Evolutionary conservation across 2,797 vertebrate species (phyloP).

Genomic region (Rhabdomys pumilio): DNA sequence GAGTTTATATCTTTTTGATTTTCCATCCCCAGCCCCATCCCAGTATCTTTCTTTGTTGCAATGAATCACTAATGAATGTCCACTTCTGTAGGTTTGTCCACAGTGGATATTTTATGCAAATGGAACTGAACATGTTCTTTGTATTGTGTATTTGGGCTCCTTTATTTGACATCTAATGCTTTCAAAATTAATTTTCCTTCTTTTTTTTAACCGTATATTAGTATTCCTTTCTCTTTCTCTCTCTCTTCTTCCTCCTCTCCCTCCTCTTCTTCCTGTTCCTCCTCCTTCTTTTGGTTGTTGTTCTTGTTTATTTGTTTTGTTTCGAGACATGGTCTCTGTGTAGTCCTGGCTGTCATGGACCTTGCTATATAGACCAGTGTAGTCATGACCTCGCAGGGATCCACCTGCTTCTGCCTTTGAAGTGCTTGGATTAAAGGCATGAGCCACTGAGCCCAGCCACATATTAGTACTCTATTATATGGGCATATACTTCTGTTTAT

Average conservation of each 20-base stretch:
- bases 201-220: neutral
- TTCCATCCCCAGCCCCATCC: neutral
- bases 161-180: neutral
- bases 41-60: neutral
- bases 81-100: neutral
- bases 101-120: slow-evolving; percentile 5
- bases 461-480: neutral
- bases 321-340: neutral
- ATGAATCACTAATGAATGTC: neutral
- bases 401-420: neutral
- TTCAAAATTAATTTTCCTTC: neutral
- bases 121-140: neutral
- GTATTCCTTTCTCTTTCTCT: neutral
- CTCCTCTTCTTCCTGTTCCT: fast-evolving
- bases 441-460: neutral
- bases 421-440: neutral
- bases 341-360: neutral
- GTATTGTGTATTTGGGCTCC: neutral
- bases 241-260: neutral
- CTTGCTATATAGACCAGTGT: neutral
- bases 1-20: neutral
- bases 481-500: neutral
- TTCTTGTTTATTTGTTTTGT: neutral
- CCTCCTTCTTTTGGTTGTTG: neutral
- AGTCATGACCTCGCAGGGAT: neutral